These are phyloP conservation scores for Neogale vison DNA, from an alignment of 2,113 vertebrate species.

Conservation along the genomic window DNA sequence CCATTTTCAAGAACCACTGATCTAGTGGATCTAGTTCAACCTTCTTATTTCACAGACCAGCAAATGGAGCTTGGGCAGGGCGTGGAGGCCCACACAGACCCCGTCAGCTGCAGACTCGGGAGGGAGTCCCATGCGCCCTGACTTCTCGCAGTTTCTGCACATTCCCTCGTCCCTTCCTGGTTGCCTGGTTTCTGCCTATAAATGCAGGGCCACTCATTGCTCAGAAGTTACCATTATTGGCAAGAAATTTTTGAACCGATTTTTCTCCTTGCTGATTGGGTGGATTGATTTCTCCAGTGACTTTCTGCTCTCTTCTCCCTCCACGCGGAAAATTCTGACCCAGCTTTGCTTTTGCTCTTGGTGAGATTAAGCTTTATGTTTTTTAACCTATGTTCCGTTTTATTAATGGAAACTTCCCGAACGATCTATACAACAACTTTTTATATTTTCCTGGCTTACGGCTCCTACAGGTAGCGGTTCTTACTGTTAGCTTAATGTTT, in stretches of 20 bases:
- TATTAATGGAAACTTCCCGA: conserved; percentile 66
- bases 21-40: background rate
- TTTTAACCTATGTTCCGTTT: conserved; percentile 73
- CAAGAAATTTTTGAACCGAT: background rate
- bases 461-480: conserved; percentile 53
- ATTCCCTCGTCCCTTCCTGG: too few species aligned
- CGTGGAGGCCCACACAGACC: background rate
- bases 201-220: background rate
- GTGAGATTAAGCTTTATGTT: conserved; percentile 70
- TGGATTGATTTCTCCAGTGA: background rate
- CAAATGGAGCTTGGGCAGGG: background rate
- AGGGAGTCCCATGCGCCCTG: too few species aligned
- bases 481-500: conserved; percentile 73
- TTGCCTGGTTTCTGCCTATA: background rate
- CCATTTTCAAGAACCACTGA: background rate
- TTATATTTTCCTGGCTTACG: conserved; percentile 69
- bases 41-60: background rate
- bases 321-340: conserved; percentile 48
- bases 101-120: background rate
- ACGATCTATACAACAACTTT: conserved; percentile 57
- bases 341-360: conserved; percentile 66
- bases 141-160: background rate
- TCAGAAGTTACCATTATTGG: background rate
- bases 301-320: background rate
- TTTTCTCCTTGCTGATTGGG: background rate